A percentile compares a stretch with the other conserved stretches of the same genome.
phyloP scores from a whole-genome alignment of 2,797 vertebrate species.

The Gorsachius magnificus region DNA sequence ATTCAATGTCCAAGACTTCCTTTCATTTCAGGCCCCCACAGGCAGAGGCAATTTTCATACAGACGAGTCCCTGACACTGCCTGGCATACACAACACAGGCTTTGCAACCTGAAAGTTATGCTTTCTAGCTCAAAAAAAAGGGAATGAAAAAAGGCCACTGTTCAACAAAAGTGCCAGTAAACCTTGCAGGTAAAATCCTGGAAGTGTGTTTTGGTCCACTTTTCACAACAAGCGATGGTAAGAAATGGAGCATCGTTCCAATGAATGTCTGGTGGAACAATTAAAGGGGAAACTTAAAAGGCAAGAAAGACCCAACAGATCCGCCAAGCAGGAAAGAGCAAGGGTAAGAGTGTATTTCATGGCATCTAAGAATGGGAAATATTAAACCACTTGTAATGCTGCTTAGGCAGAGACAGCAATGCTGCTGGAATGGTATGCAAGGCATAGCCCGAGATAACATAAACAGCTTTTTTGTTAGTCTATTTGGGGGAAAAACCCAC shows the following conservation, averaged over 20 bases:
- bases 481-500: not conserved
- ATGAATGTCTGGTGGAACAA: not conserved
- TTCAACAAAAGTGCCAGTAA: not conserved
- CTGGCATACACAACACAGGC: conserved; percentile 3
- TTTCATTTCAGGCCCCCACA: conserved; percentile 50
- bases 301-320: not conserved
- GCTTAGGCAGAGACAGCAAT: not conserved
- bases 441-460: not conserved
- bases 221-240: not conserved
- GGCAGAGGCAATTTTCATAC: conserved; percentile 43
- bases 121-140: not conserved
- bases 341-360: not conserved
- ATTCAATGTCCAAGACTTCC: conserved; percentile 26
- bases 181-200: not conserved
- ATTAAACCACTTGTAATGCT: not conserved
- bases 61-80: not conserved
- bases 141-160: not conserved
- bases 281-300: not conserved
- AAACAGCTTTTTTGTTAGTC: not conserved
- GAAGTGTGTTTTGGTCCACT: not conserved
- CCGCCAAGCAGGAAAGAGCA: not conserved
- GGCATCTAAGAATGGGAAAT: not conserved
- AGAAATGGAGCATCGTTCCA: not conserved
- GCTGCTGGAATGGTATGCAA: not conserved
- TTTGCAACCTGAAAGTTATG: not conserved